Evolutionary conservation across 2,113 vertebrate species (phyloP).

Genomic region (Phrynocephalus versicolor): DNA sequence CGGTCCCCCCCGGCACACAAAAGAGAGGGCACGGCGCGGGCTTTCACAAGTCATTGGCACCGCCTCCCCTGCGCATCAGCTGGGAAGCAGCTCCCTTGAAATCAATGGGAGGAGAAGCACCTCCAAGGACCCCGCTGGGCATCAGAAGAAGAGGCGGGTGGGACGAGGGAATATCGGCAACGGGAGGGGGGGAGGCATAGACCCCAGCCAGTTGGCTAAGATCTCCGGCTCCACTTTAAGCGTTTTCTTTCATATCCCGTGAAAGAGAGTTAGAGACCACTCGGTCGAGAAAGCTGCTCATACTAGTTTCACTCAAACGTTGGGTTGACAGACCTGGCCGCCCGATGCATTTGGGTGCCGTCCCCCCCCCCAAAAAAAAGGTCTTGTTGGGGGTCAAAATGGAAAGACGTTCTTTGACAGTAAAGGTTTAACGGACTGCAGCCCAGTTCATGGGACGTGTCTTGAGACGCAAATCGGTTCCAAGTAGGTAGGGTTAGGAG

Average conservation of each 20-base stretch:
- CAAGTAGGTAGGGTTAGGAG: too few relatives aligned
- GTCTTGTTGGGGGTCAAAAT: too few relatives aligned
- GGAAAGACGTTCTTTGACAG: too few relatives aligned
- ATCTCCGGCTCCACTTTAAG: background rate
- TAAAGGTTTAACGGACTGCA: too few relatives aligned
- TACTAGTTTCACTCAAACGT: background rate
- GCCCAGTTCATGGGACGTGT: too few relatives aligned
- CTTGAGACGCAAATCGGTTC: background rate
- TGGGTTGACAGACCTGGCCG: too few relatives aligned
- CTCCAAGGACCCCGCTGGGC: background rate
- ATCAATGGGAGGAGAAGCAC: background rate
- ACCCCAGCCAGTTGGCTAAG: background rate
- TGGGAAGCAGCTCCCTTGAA: slow-evolving; percentile 22
- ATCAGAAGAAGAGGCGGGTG: background rate
- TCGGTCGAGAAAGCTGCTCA: too few relatives aligned
- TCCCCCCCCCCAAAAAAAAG: too few relatives aligned
- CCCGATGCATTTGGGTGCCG: too few relatives aligned
- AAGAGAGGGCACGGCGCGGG: slow-evolving; percentile 72
- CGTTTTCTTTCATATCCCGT: background rate
- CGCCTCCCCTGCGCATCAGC: slow-evolving; percentile 9
- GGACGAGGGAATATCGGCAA: background rate
- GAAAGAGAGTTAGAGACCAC: background rate
- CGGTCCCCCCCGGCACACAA: slow-evolving; percentile 73
- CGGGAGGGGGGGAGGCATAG: too few relatives aligned
- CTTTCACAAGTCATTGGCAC: slow-evolving; percentile 57